Percentiles rank a stretch among this genome's conserved stretches.
These are phyloP conservation scores for Oscheius sp. DNA, from an alignment of 2,888 invertebrate genomes.

Conservation along the genomic window DNA sequence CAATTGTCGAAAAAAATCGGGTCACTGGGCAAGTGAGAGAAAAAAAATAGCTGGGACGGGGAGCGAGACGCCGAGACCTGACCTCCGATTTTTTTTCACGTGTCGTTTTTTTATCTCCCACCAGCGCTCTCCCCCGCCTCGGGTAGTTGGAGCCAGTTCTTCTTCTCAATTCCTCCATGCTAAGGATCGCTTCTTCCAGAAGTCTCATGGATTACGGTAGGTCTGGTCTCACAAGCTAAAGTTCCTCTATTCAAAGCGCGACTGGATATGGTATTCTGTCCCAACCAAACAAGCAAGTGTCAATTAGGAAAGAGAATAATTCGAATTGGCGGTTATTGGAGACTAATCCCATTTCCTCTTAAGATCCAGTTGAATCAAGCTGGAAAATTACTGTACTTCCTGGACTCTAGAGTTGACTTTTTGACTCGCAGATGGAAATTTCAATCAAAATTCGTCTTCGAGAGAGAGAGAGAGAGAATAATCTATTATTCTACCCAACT, in stretches of 20 bases:
- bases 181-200: neutral
- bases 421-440: too few relatives aligned
- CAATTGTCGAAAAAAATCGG: conserved; percentile 25
- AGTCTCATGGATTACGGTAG: conserved; percentile 25
- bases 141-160: neutral
- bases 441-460: too few relatives aligned
- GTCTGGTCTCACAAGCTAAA: too few relatives aligned
- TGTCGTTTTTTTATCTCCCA: conserved; percentile 16
- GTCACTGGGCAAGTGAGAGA: neutral
- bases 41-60: conserved; percentile 20
- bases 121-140: neutral
- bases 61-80: neutral
- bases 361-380: too few relatives aligned
- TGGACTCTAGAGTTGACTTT: too few relatives aligned
- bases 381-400: too few relatives aligned
- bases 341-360: neutral
- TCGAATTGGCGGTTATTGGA: neutral
- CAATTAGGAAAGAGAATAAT: neutral
- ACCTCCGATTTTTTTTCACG: conserved; percentile 16
- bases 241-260: too few relatives aligned
- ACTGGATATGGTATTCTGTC: too few relatives aligned
- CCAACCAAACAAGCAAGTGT: too few relatives aligned
- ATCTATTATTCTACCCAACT: too few relatives aligned
- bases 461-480: too few relatives aligned
- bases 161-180: neutral